A percentile compares a stretch with the other conserved stretches of the same genome.
phyloP scores from a whole-genome alignment of 2,797 vertebrate species.

The Lagodon rhomboides region DNA sequence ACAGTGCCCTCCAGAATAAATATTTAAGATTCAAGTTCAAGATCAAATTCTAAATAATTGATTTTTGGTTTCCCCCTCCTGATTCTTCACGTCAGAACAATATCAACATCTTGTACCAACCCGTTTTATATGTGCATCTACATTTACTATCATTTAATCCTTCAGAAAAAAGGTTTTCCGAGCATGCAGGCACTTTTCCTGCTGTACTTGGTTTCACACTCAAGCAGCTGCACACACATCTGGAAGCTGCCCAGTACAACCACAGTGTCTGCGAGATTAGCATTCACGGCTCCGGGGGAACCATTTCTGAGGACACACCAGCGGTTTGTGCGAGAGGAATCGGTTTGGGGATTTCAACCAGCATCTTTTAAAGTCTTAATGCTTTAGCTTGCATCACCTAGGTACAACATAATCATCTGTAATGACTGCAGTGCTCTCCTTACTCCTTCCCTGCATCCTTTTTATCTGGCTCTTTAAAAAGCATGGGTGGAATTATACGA shows the following conservation, averaged over 20 bases:
- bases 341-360: conserved; percentile 48
- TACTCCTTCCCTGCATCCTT: conserved; percentile 7
- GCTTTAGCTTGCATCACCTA: conserved; percentile 21
- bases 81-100: background rate
- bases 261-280: conserved; percentile 40
- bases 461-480: conserved; percentile 56
- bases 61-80: too few relatives aligned
- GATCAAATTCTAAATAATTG: background rate
- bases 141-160: background rate
- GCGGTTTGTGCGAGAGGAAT: conserved; percentile 39
- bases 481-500: conserved; percentile 51
- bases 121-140: background rate
- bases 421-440: conserved; percentile 42
- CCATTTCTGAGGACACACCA: conserved; percentile 42
- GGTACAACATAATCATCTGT: conserved; percentile 46
- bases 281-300: conserved; percentile 32
- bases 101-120: accelerated
- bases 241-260: conserved; percentile 42
- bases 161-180: conserved; percentile 3
- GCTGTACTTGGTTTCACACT: conserved; percentile 38
- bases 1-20: background rate
- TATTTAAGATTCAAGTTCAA: conserved; percentile 1
- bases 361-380: conserved; percentile 52
- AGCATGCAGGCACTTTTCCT: conserved; percentile 26
- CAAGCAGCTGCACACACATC: conserved; percentile 35